phyloP scores from a whole-genome alignment of 2,888 invertebrate species.

The Steinernema carpocapsae region DNA sequence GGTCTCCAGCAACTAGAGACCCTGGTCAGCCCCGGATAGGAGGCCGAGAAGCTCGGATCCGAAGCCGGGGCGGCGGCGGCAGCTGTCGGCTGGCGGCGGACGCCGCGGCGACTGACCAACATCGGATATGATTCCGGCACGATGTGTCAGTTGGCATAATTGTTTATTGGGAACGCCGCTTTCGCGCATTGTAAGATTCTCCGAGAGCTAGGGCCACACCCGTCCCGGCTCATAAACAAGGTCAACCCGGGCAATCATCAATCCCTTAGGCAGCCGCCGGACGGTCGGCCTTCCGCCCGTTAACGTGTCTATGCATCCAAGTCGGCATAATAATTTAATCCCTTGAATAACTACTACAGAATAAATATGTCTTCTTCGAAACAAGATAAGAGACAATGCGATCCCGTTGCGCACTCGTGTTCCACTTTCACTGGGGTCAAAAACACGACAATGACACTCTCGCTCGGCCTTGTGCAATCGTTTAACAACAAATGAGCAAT shows the following conservation, averaged over 20 bases:
- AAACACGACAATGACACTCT: slow-evolving; percentile 32
- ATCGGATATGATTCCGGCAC: slow-evolving; percentile 31
- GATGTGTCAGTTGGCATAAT: slow-evolving; percentile 33
- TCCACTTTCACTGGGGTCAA: slow-evolving; percentile 32
- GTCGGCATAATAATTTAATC: too few species aligned
- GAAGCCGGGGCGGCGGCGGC: too few species aligned
- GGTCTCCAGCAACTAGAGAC: too few species aligned
- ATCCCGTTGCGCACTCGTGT: slow-evolving; percentile 16
- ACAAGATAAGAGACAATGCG: slow-evolving; percentile 5
- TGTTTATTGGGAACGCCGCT: slow-evolving; percentile 33
- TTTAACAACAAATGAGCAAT: slow-evolving; percentile 24
- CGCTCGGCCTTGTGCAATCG: slow-evolving; percentile 7
- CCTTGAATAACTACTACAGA: too few species aligned
- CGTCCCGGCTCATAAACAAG: slow-evolving; percentile 22
- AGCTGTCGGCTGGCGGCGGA: slow-evolving; percentile 6
- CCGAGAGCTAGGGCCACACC: slow-evolving; percentile 7
- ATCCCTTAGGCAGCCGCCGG: background rate
- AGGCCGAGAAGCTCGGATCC: too few species aligned
- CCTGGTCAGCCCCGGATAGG: too few species aligned
- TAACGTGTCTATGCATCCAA: too few species aligned
- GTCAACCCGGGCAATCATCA: slow-evolving; percentile 17
- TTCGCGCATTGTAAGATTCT: slow-evolving; percentile 32
- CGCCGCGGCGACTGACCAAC: slow-evolving; percentile 23
- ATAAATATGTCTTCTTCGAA: background rate
- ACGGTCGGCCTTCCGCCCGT: background rate